Percentiles rank a stretch among this genome's conserved stretches.
These are phyloP conservation scores for Mesorhabditis belari DNA, from an alignment of 2,888 invertebrate genomes.

Conservation along the genomic window DNA sequence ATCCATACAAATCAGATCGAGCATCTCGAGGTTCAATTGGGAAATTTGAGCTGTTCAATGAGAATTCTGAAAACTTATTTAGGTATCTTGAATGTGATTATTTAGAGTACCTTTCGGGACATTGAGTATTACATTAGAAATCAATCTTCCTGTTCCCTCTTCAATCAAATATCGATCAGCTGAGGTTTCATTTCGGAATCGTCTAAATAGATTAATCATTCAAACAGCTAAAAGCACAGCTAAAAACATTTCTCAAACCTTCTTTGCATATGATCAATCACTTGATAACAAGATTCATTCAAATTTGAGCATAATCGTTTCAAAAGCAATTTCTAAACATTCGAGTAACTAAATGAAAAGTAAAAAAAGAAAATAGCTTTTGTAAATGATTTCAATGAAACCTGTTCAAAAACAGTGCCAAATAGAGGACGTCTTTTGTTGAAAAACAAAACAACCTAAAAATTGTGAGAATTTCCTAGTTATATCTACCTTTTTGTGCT, in stretches of 20 bases:
- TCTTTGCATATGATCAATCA: background rate
- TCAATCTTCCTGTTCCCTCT: background rate
- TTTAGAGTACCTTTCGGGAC: too few species aligned
- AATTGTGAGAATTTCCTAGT: too few species aligned
- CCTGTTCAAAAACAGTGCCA: background rate
- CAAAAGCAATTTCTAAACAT: too few species aligned
- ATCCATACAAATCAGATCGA: background rate
- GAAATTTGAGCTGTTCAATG: background rate
- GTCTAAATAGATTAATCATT: background rate
- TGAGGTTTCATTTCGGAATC: background rate
- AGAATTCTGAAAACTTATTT: too few species aligned
- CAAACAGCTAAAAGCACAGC: background rate
- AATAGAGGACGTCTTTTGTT: background rate
- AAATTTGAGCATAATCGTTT: background rate
- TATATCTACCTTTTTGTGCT: too few species aligned
- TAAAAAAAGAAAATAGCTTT: too few species aligned
- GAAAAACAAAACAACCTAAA: background rate
- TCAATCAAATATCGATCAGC: background rate
- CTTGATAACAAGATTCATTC: background rate
- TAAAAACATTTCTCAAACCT: background rate
- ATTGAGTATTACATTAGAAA: background rate
- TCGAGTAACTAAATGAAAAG: too few species aligned
- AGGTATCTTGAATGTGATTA: too few species aligned
- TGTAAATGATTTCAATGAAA: too few species aligned
- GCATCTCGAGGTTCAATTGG: background rate